Evolutionary conservation across 2,888 invertebrate genomes (phyloP).

Genomic region (Aleiodes alternator): DNA sequence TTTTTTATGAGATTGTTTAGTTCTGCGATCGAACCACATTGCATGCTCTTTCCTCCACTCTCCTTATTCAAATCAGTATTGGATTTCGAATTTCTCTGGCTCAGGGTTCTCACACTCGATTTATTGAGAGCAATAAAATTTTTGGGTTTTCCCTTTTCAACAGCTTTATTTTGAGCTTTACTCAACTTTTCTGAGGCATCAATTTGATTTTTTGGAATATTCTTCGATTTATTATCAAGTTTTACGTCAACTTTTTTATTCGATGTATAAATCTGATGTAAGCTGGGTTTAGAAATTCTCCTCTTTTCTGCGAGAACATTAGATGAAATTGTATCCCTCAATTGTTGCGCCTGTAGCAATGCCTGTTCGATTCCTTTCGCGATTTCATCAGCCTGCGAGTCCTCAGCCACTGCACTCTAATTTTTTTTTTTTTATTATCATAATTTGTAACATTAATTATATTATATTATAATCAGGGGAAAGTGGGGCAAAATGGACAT

Average conservation of each 20-base stretch:
- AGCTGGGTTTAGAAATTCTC: conserved; percentile 49
- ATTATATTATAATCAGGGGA: too few relatives aligned
- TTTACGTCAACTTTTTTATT: background rate
- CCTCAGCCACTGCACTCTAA: conserved; percentile 11
- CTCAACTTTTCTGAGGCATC: too few relatives aligned
- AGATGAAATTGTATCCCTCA: conserved; percentile 64
- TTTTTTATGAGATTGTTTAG: conserved; percentile 63
- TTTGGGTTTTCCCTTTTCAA: conserved; percentile 43
- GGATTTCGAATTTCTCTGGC: conserved; percentile 35
- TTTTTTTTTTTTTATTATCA: background rate
- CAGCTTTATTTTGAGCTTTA: background rate
- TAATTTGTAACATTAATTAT: background rate
- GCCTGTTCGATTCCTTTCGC: conserved; percentile 66
- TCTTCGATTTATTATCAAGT: conserved; percentile 27
- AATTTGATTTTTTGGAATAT: conserved; percentile 39
- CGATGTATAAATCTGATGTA: conserved; percentile 57
- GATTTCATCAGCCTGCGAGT: conserved; percentile 63
- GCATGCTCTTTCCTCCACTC: background rate
- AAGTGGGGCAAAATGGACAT: background rate
- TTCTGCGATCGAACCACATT: conserved; percentile 59
- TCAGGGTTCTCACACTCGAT: conserved; percentile 39
- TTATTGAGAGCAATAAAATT: conserved; percentile 57
- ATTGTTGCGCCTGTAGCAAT: conserved; percentile 65
- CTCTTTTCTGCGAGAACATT: conserved; percentile 59
- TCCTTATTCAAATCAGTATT: conserved; percentile 22